Base-by-base conservation (phyloP, 1,140 invertebrate species). In the Chlorops oryzae region DNA sequence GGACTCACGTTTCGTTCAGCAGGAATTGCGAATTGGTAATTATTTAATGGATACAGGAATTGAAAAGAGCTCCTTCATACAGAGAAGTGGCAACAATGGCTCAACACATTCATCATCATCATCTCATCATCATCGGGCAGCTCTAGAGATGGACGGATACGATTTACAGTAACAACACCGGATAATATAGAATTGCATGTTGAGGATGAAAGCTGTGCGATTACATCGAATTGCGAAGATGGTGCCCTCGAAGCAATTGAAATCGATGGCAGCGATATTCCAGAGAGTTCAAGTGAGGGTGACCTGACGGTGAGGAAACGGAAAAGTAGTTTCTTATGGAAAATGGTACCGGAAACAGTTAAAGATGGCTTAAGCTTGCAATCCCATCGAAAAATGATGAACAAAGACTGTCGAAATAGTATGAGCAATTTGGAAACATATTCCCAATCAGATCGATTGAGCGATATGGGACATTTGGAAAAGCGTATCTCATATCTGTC, bases 1-100 rank as follows among this genome's bases (percentile, higher is more conserved):
- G 12, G 69, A 72, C 43, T 72, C 69, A 5, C 63, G 69, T 10
- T 70, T 72, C 59, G 69, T 72, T 25, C 64, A 71, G 44, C 69
- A 71, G 49, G 69, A 72, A 50, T 52, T 72, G 50, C 63, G 69
- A 35, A 72, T 72, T 41, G 69, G 69, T 18, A 72, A 72, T 47
- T 68, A 66, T 20, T 52, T 65, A 1, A 72, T 72, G 69, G 69
- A 72, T 49, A 72, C 69, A 7, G 69, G 69, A 13, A 72, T 72
- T 7, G 64, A 70, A 6, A 72, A 64, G 53, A 68, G 63, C 45
- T 57, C 63, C 1, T 32, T 69, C 22, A 40, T 64, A 34, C 56
- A 59, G 0, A 52, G 59, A 64, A 39, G 34, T 18, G 10, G 49
- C 39, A 35, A 34, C 25, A 10, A 47, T 27, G 12, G 55, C 56